Conservation (phyloP, 2,888 invertebrate genomes). For the Parnassius mnemosyne region DNA sequence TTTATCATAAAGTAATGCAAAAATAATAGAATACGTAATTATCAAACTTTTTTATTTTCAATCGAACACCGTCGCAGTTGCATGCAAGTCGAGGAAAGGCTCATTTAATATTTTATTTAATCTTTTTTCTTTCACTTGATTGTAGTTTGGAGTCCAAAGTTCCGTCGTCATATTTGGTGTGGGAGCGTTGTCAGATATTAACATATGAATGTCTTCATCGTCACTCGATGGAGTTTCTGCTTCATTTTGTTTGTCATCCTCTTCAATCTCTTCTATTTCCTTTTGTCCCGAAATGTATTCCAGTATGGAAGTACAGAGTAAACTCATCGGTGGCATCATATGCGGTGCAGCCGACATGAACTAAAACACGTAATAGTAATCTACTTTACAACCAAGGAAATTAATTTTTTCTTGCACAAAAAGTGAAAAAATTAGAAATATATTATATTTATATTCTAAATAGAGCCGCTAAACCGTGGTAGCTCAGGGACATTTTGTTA, state of each 20-base stretch:
- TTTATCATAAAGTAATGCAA: no score
- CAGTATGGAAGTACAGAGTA: constrained; percentile 65
- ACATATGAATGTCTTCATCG: constrained; percentile 48
- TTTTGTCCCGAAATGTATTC: constrained; percentile 63
- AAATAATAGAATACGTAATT: no score
- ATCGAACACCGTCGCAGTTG: constrained; percentile 53
- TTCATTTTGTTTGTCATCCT: constrained; percentile 30
- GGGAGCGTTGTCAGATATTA: constrained; percentile 40
- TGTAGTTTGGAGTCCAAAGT: constrained; percentile 67
- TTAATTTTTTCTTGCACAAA: no score
- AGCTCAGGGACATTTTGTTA: no score
- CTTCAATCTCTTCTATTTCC: constrained; percentile 38
- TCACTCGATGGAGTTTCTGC: constrained; percentile 54
- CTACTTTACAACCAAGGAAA: neutral
- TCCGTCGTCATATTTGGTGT: constrained; percentile 49
- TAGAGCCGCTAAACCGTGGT: no score
- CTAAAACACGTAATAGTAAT: constrained; percentile 45
- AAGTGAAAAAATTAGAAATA: no score
- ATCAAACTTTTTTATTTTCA: neutral
- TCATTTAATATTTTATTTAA: constrained; percentile 58
- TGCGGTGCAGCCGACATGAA: constrained; percentile 67
- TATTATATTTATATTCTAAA: no score
- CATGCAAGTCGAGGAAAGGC: constrained; percentile 54
- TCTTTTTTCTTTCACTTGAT: constrained; percentile 70
- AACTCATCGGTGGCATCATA: constrained; percentile 68